phyloP scores from a whole-genome alignment of 2,113 vertebrate genomes.

The Clarias magur region DNA sequence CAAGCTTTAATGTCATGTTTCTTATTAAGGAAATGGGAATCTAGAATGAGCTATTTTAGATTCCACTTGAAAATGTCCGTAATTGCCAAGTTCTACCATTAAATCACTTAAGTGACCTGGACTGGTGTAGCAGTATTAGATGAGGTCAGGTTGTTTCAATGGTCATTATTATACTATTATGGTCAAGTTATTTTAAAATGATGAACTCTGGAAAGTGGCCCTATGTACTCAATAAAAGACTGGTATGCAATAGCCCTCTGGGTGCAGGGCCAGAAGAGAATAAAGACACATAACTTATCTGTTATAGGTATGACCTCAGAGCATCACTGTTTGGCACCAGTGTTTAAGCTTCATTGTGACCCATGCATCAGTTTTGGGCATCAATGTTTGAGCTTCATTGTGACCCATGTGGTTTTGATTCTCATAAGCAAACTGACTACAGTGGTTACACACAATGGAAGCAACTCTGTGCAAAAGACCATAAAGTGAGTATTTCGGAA shows the following conservation, averaged over 20 bases:
- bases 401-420: background rate
- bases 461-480: conserved; percentile 13
- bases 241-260: conserved; percentile 14
- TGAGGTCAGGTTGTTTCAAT: background rate
- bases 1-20: background rate
- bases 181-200: background rate
- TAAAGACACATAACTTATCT: conserved; percentile 23
- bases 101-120: background rate
- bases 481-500: conserved; percentile 15
- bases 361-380: conserved; percentile 18
- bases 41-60: background rate
- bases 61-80: background rate
- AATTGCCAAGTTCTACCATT: background rate
- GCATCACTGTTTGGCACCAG: conserved; percentile 33
- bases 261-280: conserved; percentile 9
- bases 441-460: conserved; percentile 13
- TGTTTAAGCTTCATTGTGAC: conserved; percentile 25
- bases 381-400: conserved; percentile 17
- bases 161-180: background rate
- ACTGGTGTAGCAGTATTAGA: background rate
- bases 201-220: background rate
- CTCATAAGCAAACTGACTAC: background rate
- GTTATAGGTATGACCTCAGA: conserved; percentile 38
- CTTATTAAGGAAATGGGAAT: background rate
- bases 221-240: background rate